Evolutionary conservation across 2,797 vertebrate genomes (phyloP).

Genomic region (Acomys russatus): DNA sequence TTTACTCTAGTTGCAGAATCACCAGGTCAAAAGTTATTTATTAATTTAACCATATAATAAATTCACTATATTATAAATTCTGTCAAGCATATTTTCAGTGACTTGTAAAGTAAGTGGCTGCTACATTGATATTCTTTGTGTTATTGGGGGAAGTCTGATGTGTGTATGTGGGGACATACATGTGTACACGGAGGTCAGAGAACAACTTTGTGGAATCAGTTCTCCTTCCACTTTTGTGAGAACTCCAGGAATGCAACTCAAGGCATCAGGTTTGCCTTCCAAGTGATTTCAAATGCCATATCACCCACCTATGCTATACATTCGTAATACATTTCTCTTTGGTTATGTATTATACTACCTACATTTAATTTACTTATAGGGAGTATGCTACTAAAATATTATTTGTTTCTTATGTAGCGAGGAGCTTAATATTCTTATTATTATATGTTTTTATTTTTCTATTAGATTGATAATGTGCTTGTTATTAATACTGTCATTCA

Average conservation of each 20-base stretch:
- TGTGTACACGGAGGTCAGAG: too few relatives aligned
- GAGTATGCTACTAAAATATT: not conserved
- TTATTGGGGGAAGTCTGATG: not conserved
- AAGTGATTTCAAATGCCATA: too few relatives aligned
- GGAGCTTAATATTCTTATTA: not conserved
- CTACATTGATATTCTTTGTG: not conserved
- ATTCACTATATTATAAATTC: constrained; percentile 15
- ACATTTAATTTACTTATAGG: constrained; percentile 4
- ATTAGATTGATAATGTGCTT: not conserved
- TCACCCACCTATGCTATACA: not conserved
- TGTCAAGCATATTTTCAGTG: not conserved
- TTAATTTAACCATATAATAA: constrained; percentile 4
- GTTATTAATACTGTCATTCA: not conserved
- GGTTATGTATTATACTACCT: not conserved
- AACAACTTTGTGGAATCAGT: not conserved
- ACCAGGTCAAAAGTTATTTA: not conserved
- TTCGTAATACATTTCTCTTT: not conserved
- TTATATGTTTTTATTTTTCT: not conserved
- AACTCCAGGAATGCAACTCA: too few relatives aligned
- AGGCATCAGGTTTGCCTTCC: not conserved
- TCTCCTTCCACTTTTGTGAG: not conserved
- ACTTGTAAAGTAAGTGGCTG: not conserved
- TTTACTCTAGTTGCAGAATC: not conserved
- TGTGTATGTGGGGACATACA: not conserved
- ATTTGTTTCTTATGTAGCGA: not conserved